Evolutionary conservation across 2,113 vertebrate species (phyloP), one percentile per base, ranked within the genome.

Genomic region (Microcebus tavaratra): DNA sequence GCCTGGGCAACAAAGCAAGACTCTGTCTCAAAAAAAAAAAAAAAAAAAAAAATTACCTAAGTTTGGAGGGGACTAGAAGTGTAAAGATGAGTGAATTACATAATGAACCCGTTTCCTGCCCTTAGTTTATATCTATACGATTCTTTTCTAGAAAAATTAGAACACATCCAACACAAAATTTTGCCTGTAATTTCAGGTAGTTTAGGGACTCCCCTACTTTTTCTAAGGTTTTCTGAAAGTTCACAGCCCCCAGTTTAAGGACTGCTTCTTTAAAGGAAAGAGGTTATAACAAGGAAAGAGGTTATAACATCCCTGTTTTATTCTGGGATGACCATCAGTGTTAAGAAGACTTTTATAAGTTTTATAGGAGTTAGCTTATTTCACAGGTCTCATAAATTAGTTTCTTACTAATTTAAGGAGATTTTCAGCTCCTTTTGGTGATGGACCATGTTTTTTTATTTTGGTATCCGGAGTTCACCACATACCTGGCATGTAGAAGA

Each of bases 391-490:
- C 39, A 4, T 45, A 11, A n/a, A 27, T 21, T 25, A 5, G 55
- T 67, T n/a, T 65, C 36, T 39, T 63, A 27, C 73, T 48, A 17
- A 27, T 63, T 61, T 63, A 5, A 63, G 25, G 27, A 63, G 42
- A 11, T 15, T 34, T 4, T 72, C 59, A 78, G 23, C 70, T 50
- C 5, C 55, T 21, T 18, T 15, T 70, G 87, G 29, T 27, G 34
- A 13, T 0, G 1, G 55, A 34, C 6, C 15, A 2, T 0, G 6
- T 1, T 10, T 67, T 67, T 50, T 45, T 14, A 18, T 78, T 57
- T 18, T 63, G n/a, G 14, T 78, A 3, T 23, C 14, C 25, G 20
- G 13, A 20, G 8, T 17, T 63, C 11, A 8, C 39, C 45, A 8
- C 11, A 6, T 39, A 2, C 36, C 5, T 42, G 48, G 76, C 31